These are phyloP conservation scores for Eilema caniola DNA, from an alignment of 2,888 invertebrate genomes.

Conservation along the genomic window DNA sequence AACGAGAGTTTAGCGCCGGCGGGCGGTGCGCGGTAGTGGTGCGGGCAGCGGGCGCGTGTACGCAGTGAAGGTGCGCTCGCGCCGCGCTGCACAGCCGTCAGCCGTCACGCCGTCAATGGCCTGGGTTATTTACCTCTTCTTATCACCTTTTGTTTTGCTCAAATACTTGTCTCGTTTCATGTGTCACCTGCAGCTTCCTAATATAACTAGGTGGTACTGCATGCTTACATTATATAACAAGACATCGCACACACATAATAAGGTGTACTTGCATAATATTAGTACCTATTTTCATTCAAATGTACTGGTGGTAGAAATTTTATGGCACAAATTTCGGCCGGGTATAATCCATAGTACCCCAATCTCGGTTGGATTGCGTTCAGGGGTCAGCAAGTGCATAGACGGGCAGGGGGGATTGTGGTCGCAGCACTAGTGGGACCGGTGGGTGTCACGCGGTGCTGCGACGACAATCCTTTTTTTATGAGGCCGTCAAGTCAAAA, in stretches of 20 bases:
- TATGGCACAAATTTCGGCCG: too few relatives aligned
- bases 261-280: slow-evolving; percentile 15
- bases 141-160: slow-evolving; percentile 86
- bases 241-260: slow-evolving; percentile 13
- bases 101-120: slow-evolving; percentile 80
- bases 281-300: too few relatives aligned
- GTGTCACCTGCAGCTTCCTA: slow-evolving; percentile 63
- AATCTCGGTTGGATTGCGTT: too few relatives aligned
- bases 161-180: slow-evolving; percentile 76
- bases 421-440: too few relatives aligned
- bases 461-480: too few relatives aligned
- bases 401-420: too few relatives aligned
- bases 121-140: slow-evolving; percentile 86
- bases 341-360: too few relatives aligned
- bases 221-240: slow-evolving; percentile 29
- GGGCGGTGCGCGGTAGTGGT: slow-evolving; percentile 41
- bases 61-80: slow-evolving; percentile 49
- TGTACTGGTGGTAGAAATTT: too few relatives aligned
- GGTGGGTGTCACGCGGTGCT: too few relatives aligned
- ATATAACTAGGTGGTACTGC: slow-evolving; percentile 53
- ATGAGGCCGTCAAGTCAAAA: too few relatives aligned
- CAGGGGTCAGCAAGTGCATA: too few relatives aligned
- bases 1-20: slow-evolving; percentile 57
- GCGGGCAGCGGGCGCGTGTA: slow-evolving; percentile 35
- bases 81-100: slow-evolving; percentile 56